Conservation (phyloP, 2,888 invertebrate species). For the Pomacea canaliculata region DNA sequence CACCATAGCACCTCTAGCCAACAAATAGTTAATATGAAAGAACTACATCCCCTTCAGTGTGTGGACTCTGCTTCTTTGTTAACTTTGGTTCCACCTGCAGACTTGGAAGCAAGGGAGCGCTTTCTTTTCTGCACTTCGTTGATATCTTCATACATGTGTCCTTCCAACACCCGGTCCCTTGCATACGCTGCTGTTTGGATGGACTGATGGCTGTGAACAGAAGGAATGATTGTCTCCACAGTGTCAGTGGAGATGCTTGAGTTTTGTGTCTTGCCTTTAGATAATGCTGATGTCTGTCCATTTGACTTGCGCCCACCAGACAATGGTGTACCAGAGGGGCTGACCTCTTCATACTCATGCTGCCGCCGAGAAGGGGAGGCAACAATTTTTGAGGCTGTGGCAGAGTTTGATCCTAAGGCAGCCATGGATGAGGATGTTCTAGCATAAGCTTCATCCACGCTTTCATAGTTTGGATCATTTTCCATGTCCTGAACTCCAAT, state of each 20-base stretch:
- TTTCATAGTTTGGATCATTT: slow-evolving; percentile 62
- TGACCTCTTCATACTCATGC: slow-evolving; percentile 57
- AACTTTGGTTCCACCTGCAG: neutral
- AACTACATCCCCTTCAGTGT: neutral
- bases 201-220: neutral
- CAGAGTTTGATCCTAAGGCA: neutral
- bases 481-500: slow-evolving; percentile 39
- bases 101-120: neutral
- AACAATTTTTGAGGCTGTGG: neutral
- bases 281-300: neutral
- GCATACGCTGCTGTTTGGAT: slow-evolving; percentile 18
- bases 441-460: slow-evolving; percentile 58
- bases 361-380: slow-evolving; percentile 26
- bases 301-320: neutral
- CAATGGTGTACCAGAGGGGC: slow-evolving; percentile 13
- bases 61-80: slow-evolving; percentile 6
- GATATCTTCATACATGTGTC: slow-evolving; percentile 59
- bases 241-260: neutral
- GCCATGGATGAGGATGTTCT: slow-evolving; percentile 26
- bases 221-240: neutral
- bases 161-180: slow-evolving; percentile 46
- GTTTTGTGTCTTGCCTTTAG: neutral
- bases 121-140: slow-evolving; percentile 42
- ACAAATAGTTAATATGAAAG: no score
- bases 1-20: no score